A percentile compares a stretch with the other conserved stretches of the same genome.
These are phyloP conservation scores for Copidosoma aretas DNA, from an alignment of 2,888 invertebrate species.

Conservation along the genomic window DNA sequence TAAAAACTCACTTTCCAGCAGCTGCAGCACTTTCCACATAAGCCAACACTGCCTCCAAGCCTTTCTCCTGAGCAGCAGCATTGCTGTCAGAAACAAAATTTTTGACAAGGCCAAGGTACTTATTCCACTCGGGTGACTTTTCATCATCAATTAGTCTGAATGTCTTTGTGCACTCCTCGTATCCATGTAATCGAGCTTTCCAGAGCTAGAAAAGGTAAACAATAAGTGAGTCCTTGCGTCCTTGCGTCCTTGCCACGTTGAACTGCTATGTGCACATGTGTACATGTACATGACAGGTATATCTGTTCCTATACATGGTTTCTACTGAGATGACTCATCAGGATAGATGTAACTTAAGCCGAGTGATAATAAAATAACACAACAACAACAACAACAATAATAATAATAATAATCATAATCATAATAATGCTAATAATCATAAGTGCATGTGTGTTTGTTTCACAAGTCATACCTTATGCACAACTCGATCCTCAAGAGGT, in stretches of 20 bases:
- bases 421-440: not conserved
- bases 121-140: slow-evolving; percentile 92
- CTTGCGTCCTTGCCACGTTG: too few relatives aligned
- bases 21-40: slow-evolving; percentile 90
- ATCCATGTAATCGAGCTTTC: slow-evolving; percentile 94
- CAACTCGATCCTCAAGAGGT: slow-evolving; percentile 87
- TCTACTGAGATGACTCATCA: too few relatives aligned
- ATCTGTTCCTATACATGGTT: too few relatives aligned
- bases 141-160: slow-evolving; percentile 90
- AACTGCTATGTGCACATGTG: too few relatives aligned
- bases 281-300: too few relatives aligned
- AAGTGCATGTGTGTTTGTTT: too few relatives aligned
- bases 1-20: slow-evolving; percentile 74
- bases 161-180: slow-evolving; percentile 89
- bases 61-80: slow-evolving; percentile 95
- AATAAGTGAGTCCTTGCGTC: too few relatives aligned
- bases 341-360: too few relatives aligned
- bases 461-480: slow-evolving; percentile 74
- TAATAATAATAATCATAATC: not conserved
- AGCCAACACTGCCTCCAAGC: slow-evolving; percentile 87
- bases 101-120: slow-evolving; percentile 87
- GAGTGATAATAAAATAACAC: too few relatives aligned
- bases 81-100: slow-evolving; percentile 95
- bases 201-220: slow-evolving; percentile 68
- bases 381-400: not conserved